Evolutionary conservation across 2,113 vertebrate species (phyloP).

Genomic region (Anoura caudifer): DNA sequence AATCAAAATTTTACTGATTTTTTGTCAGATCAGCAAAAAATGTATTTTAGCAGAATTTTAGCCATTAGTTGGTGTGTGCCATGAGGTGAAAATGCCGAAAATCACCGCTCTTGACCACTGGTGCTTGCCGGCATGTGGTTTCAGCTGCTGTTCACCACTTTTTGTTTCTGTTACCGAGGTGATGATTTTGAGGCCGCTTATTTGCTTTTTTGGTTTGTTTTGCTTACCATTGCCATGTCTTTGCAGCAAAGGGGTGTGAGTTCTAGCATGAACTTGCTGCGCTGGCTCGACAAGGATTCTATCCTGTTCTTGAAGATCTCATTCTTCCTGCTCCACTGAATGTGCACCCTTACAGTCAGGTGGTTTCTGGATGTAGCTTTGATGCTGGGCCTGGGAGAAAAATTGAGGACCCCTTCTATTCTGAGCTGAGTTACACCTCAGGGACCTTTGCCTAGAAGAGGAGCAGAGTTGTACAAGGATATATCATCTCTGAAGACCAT

Average conservation of each 20-base stretch:
- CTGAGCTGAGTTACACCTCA: not conserved
- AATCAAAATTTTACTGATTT: not conserved
- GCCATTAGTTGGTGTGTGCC: not conserved
- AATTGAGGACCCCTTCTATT: not conserved
- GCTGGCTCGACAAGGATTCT: not conserved
- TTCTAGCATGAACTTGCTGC: not conserved
- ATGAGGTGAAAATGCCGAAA: not conserved
- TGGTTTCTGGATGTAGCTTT: not conserved
- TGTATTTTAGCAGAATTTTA: not conserved
- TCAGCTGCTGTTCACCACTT: not conserved
- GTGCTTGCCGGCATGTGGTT: not conserved
- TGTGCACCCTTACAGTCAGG: rapidly evolving
- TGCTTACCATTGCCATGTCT: not conserved
- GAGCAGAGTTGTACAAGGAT: not conserved
- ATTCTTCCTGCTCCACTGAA: not conserved
- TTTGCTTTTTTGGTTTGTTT: not conserved
- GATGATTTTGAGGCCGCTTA: not conserved
- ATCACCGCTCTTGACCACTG: not conserved
- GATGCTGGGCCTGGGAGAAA: not conserved
- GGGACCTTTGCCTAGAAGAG: not conserved
- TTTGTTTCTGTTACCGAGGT: not conserved
- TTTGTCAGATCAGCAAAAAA: not conserved
- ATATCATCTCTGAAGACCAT: rapidly evolving
- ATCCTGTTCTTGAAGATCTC: not conserved
- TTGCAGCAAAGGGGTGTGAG: not conserved